Percentiles rank a stretch among this genome's conserved stretches.
These are phyloP conservation scores for Drosophila parabipectinata DNA, from an alignment of 1,140 invertebrate genomes.

Conservation along the genomic window DNA sequence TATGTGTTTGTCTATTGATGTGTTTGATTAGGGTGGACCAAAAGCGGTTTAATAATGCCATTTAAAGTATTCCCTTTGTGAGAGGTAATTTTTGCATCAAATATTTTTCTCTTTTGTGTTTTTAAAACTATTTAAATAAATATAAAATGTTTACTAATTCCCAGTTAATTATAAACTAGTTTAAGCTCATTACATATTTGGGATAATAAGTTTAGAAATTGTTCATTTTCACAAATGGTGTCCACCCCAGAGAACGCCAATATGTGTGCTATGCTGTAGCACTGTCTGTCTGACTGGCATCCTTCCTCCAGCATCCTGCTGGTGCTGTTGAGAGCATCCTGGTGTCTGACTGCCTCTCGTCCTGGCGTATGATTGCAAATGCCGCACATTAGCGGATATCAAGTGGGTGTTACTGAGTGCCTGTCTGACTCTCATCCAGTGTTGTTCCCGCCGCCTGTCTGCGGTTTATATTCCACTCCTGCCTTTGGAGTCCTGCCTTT, in stretches of 20 bases:
- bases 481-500: conserved; percentile 7
- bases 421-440: conserved; percentile 47
- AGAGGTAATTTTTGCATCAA: too few species aligned
- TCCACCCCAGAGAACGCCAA: conserved; percentile 19
- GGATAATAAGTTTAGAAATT: background rate
- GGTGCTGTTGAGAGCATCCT: conserved; percentile 42
- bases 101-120: background rate
- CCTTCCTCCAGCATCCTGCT: conserved; percentile 31
- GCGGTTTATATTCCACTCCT: conserved; percentile 52
- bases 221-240: background rate
- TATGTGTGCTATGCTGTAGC: conserved; percentile 3
- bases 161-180: background rate
- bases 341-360: conserved; percentile 45
- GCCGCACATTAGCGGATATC: conserved; percentile 82
- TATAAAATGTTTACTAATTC: background rate
- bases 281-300: conserved; percentile 43
- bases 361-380: conserved; percentile 80
- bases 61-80: background rate
- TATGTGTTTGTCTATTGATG: conserved; percentile 5
- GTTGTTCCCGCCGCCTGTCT: conserved; percentile 39
- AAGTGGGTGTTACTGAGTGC: conserved; percentile 80
- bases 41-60: background rate
- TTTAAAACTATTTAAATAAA: background rate
- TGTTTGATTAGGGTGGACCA: conserved; percentile 19
- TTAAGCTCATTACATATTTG: background rate